A percentile compares a stretch with the other conserved stretches of the same genome.
These are phyloP conservation scores for Spea multiplicata DNA, from an alignment of 2,113 vertebrate species.

Conservation along the genomic window DNA sequence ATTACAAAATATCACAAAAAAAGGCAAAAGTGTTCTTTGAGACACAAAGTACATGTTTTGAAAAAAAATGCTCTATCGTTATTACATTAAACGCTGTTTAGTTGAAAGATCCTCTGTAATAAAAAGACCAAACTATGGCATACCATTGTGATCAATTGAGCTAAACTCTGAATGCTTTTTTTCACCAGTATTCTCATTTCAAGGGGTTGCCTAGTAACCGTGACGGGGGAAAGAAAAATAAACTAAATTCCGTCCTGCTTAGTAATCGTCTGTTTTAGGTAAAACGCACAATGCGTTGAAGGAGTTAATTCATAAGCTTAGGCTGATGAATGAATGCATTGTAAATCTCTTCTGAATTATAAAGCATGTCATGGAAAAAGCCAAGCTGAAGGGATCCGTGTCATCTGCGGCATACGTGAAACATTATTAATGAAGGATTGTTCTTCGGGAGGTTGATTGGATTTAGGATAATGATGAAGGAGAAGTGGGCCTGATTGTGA, in stretches of 20 bases:
- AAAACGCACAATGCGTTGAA: background rate
- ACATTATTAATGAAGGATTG: constrained; percentile 32
- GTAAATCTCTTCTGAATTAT: background rate
- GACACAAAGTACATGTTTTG: no score
- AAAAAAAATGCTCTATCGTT: no score
- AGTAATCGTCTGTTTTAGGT: background rate
- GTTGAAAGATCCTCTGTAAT: no score
- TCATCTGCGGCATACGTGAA: constrained; percentile 17
- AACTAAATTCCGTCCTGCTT: background rate
- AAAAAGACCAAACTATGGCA: no score
- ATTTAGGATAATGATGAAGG: constrained; percentile 43
- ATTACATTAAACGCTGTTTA: no score
- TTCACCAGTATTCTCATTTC: background rate
- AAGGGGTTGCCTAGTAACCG: background rate
- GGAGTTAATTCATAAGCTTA: background rate
- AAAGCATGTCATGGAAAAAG: background rate
- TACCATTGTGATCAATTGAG: no score
- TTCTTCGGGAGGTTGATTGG: constrained; percentile 39
- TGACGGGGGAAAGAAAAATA: background rate
- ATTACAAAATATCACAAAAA: no score
- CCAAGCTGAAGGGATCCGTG: background rate
- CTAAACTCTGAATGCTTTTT: background rate
- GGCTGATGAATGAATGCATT: background rate
- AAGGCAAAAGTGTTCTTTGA: no score
- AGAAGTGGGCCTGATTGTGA: constrained; percentile 14